phyloP scores from a whole-genome alignment of 1,140 invertebrate genomes.

The Frieseomelitta varia region DNA sequence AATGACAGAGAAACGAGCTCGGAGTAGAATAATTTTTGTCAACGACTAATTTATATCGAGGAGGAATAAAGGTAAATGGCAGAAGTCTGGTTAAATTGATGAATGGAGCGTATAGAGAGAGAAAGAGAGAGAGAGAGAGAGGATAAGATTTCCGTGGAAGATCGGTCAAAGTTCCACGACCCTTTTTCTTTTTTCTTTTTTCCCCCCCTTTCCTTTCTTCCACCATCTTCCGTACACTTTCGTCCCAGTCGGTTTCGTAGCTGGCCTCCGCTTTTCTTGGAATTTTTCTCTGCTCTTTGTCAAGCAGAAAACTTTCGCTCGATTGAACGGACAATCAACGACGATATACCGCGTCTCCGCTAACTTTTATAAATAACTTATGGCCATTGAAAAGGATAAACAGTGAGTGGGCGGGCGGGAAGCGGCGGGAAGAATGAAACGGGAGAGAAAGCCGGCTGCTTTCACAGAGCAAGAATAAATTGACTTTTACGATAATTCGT shows the following conservation, averaged over 20 bases:
- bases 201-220: neutral
- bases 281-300: conserved; percentile 34
- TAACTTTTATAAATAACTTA: conserved; percentile 63
- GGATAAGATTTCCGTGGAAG: neutral
- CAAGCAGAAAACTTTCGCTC: conserved; percentile 56
- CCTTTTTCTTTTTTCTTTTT: neutral
- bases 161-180: conserved; percentile 26
- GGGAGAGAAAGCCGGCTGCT: neutral
- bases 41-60: conserved; percentile 3
- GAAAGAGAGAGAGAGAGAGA: too few species aligned
- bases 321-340: conserved; percentile 53
- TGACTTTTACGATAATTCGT: neutral
- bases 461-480: neutral
- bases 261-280: neutral
- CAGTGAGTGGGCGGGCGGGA: neutral
- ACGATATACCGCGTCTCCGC: conserved; percentile 45
- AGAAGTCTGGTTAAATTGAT: conserved; percentile 23
- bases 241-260: neutral
- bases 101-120: neutral
- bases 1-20: neutral
- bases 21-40: neutral
- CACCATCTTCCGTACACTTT: neutral
- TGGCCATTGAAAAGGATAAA: conserved; percentile 39
- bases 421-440: neutral
- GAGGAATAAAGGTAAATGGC: neutral